Conservation (phyloP, 2,888 invertebrate species). For the Catocala fraxini region DNA sequence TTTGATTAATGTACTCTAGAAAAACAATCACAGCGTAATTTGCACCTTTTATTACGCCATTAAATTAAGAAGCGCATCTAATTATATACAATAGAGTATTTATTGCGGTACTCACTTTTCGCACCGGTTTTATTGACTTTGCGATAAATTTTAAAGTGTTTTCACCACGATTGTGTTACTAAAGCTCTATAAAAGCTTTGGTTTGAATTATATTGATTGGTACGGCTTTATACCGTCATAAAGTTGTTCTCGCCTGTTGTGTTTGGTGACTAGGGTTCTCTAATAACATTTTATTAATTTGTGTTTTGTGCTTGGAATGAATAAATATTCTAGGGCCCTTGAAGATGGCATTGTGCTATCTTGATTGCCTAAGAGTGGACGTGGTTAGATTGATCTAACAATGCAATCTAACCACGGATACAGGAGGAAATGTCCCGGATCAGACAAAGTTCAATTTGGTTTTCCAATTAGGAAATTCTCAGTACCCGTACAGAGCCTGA, state of each 20-base stretch:
- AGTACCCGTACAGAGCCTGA: too few species aligned
- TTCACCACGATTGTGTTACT: conserved; percentile 38
- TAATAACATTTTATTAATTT: too few species aligned
- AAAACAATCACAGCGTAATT: conserved; percentile 69
- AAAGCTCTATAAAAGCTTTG: conserved; percentile 17
- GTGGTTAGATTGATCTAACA: too few species aligned
- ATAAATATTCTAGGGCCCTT: too few species aligned
- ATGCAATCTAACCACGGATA: too few species aligned
- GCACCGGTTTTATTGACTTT: conserved; percentile 46
- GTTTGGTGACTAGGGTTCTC: not conserved
- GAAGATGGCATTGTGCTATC: too few species aligned
- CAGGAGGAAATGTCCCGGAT: too few species aligned
- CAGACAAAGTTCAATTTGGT: too few species aligned
- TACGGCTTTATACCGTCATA: not conserved
- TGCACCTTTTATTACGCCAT: conserved; percentile 75
- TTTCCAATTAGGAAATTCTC: too few species aligned
- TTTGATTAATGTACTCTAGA: conserved; percentile 54
- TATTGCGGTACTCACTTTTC: conserved; percentile 66
- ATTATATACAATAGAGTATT: conserved; percentile 77
- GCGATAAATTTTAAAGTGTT: conserved; percentile 47
- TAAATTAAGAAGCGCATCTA: conserved; percentile 75
- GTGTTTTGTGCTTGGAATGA: too few species aligned
- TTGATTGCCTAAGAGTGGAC: too few species aligned
- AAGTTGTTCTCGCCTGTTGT: conserved; percentile 4
- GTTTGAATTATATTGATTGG: conserved; percentile 17